A percentile compares a stretch with the other conserved stretches of the same genome.
Conservation (phyloP, 2,113 vertebrate genomes). For the Fulmarus glacialis region DNA sequence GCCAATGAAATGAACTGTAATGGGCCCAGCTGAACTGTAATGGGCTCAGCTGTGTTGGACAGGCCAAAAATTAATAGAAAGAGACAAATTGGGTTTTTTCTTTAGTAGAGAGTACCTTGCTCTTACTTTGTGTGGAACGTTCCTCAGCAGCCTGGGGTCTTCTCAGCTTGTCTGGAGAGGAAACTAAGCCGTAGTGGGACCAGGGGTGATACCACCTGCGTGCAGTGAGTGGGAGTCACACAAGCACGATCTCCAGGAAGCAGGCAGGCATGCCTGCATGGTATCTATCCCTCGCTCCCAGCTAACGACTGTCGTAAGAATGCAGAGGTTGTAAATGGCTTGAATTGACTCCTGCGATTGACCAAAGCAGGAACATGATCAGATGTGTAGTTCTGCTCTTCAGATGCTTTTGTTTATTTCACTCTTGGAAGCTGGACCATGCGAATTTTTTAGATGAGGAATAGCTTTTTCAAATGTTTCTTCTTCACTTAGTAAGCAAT, state of each 20-base stretch:
- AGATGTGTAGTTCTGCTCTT: not conserved
- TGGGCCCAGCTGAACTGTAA: not conserved
- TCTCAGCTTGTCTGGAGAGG: not conserved
- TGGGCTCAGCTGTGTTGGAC: not conserved
- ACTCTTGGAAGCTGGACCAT: not conserved
- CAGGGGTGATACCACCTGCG: not conserved
- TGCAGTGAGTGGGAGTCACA: not conserved
- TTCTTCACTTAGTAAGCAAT: not conserved
- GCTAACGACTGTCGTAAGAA: not conserved
- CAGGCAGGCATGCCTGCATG: not conserved
- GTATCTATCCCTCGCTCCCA: not conserved
- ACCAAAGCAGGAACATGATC: not conserved
- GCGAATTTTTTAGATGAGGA: not conserved
- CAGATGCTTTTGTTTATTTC: not conserved
- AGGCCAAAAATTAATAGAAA: not conserved
- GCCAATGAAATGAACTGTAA: not conserved
- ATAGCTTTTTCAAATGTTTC: not conserved
- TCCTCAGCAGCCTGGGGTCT: not conserved
- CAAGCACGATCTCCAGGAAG: not conserved
- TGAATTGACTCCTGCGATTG: not conserved
- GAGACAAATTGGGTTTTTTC: rapidly evolving
- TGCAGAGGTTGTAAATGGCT: not conserved
- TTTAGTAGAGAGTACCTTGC: not conserved
- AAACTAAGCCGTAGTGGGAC: not conserved
- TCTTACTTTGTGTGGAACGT: not conserved